These are phyloP conservation scores for Muscina levida DNA, from an alignment of 2,888 invertebrate species.

Conservation along the genomic window DNA sequence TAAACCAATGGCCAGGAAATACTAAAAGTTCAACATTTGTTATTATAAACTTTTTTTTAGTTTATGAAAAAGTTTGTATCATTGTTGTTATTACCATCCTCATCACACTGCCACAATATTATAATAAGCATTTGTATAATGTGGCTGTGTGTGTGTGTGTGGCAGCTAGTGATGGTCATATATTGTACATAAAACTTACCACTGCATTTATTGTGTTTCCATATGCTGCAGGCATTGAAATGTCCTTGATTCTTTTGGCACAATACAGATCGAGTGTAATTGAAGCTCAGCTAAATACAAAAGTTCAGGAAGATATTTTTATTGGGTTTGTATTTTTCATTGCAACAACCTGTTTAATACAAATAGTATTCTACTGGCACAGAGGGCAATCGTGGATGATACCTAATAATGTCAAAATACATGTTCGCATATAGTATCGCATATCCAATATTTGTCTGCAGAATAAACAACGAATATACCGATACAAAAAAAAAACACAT, in stretches of 20 bases:
- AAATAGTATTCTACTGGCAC: too few species aligned
- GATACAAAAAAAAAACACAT: too few species aligned
- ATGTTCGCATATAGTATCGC: too few species aligned
- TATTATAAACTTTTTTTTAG: conserved; percentile 16
- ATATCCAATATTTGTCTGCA: too few species aligned
- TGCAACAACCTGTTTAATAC: neutral
- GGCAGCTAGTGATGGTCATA: neutral
- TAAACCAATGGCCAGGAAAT: neutral
- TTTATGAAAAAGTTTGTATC: conserved; percentile 15
- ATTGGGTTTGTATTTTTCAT: neutral
- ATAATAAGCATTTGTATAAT: conserved; percentile 19
- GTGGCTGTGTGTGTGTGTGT: neutral
- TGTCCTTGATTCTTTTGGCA: conserved; percentile 3
- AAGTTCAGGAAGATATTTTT: neutral
- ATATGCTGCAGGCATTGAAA: neutral
- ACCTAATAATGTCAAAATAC: too few species aligned
- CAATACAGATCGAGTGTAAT: neutral
- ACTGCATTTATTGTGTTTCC: conserved; percentile 27
- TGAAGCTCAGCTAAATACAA: neutral
- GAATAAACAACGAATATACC: too few species aligned
- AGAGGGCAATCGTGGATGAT: too few species aligned
- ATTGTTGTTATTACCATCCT: neutral
- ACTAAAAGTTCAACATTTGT: neutral
- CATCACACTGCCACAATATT: conserved; percentile 8
- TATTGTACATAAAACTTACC: neutral